These are phyloP conservation scores for Ormyrus pomaceus DNA, from an alignment of 2,888 invertebrate species.

Conservation along the genomic window DNA sequence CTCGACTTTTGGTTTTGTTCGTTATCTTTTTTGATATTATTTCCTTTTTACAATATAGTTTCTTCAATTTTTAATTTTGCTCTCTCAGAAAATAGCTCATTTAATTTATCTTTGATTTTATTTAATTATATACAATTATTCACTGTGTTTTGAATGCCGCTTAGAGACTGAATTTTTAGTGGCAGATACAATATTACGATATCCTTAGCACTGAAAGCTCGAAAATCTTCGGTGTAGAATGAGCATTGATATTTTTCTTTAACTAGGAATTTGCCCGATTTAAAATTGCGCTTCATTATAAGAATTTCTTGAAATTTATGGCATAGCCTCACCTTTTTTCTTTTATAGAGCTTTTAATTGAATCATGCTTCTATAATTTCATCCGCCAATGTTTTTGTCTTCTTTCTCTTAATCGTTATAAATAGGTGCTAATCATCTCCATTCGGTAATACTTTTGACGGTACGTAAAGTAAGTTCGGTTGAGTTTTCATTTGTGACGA, in stretches of 20 bases:
- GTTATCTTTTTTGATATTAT: constrained; percentile 22
- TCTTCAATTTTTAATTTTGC: constrained; percentile 13
- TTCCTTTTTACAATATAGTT: constrained; percentile 28
- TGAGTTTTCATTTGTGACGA: constrained; percentile 38
- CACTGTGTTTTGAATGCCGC: constrained; percentile 70
- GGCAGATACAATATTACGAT: constrained; percentile 25
- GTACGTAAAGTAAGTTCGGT: constrained; percentile 16
- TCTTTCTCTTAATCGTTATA: constrained; percentile 14
- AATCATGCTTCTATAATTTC: constrained; percentile 42
- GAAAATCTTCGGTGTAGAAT: constrained; percentile 44
- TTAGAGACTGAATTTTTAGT: constrained; percentile 63
- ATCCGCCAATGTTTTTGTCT: constrained; percentile 32
- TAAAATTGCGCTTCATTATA: constrained; percentile 27
- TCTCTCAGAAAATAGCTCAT: constrained; percentile 21
- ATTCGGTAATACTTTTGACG: constrained; percentile 25
- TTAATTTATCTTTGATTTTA: constrained; percentile 21
- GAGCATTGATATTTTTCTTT: constrained; percentile 38
- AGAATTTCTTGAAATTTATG: constrained; percentile 4
- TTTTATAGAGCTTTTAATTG: constrained; percentile 47
- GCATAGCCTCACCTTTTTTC: neutral
- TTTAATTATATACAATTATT: constrained; percentile 32
- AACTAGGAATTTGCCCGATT: constrained; percentile 9
- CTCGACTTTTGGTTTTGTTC: constrained; percentile 66
- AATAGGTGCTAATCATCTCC: constrained; percentile 45
- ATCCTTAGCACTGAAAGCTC: constrained; percentile 51